Evolutionary conservation across 2,888 invertebrate genomes (phyloP).

Genomic region (Pantelozetes paolii): DNA sequence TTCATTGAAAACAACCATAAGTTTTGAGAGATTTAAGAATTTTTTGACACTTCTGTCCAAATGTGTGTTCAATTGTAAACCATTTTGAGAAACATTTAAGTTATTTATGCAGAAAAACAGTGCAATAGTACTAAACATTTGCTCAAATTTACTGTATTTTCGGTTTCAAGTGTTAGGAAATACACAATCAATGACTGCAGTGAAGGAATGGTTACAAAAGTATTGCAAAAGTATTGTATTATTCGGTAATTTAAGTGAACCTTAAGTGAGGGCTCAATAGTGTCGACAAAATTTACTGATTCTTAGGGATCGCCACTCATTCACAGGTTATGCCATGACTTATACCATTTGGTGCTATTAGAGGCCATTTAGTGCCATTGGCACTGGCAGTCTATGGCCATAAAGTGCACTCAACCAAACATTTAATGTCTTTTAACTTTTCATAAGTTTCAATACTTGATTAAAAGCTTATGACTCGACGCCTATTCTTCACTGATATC

Average conservation of each 20-base stretch:
- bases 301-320: not conserved
- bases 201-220: constrained; percentile 1
- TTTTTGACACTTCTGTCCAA: constrained; percentile 9
- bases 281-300: constrained; percentile 18
- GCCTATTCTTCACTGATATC: not conserved
- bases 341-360: constrained; percentile 13
- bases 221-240: constrained; percentile 6
- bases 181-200: not conserved
- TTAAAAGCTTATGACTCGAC: constrained; percentile 15
- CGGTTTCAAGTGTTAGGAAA: not conserved
- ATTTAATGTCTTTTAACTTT: constrained; percentile 20
- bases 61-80: constrained; percentile 9
- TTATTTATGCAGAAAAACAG: constrained; percentile 19
- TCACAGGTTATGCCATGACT: constrained; percentile 6
- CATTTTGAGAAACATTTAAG: constrained; percentile 2
- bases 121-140: not conserved
- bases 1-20: not conserved
- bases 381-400: constrained; percentile 22
- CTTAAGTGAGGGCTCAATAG: constrained; percentile 23
- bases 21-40: not conserved
- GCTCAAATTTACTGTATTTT: not conserved
- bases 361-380: constrained; percentile 13
- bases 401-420: constrained; percentile 14
- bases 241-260: constrained; percentile 14
- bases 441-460: constrained; percentile 14